These are phyloP conservation scores for Drosophila borborema DNA, from an alignment of 2,888 invertebrate genomes.

Conservation along the genomic window DNA sequence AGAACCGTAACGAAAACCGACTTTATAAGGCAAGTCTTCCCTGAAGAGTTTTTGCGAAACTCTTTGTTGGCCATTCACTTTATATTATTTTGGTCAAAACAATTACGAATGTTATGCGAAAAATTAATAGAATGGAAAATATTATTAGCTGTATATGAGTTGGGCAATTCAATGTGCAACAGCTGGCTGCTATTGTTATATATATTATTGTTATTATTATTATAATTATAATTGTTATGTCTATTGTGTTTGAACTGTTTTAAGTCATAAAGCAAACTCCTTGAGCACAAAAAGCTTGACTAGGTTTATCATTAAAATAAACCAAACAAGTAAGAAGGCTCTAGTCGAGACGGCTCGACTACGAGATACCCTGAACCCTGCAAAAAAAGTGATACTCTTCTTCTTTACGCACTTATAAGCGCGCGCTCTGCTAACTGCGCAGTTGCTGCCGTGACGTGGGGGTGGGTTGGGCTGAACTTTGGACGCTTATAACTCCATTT, in stretches of 20 bases:
- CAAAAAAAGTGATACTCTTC: too few species aligned
- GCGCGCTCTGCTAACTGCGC: too few species aligned
- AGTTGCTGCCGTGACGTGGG: too few species aligned
- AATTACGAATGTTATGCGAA: conserved; percentile 67
- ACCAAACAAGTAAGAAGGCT: too few species aligned
- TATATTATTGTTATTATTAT: background rate
- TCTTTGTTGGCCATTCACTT: conserved; percentile 61
- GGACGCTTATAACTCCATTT: too few species aligned
- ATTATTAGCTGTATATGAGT: conserved; percentile 16
- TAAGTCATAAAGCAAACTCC: conserved; percentile 23
- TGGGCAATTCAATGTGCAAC: conserved; percentile 47
- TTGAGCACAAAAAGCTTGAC: conserved; percentile 19
- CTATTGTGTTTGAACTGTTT: conserved; percentile 18
- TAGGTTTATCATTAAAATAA: conserved; percentile 7
- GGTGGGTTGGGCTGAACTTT: too few species aligned
- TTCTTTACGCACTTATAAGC: too few species aligned
- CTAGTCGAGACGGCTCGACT: too few species aligned
- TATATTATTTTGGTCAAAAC: conserved; percentile 36
- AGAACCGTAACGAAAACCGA: conserved; percentile 23
- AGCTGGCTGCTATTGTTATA: conserved; percentile 3
- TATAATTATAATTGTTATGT: conserved; percentile 16
- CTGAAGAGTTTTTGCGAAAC: conserved; percentile 35
- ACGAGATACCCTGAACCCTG: too few species aligned
- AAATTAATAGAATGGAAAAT: conserved; percentile 76
- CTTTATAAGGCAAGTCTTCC: conserved; percentile 24